Evolutionary conservation across 2,888 invertebrate species (phyloP).

Genomic region (Sepiola atlantica): DNA sequence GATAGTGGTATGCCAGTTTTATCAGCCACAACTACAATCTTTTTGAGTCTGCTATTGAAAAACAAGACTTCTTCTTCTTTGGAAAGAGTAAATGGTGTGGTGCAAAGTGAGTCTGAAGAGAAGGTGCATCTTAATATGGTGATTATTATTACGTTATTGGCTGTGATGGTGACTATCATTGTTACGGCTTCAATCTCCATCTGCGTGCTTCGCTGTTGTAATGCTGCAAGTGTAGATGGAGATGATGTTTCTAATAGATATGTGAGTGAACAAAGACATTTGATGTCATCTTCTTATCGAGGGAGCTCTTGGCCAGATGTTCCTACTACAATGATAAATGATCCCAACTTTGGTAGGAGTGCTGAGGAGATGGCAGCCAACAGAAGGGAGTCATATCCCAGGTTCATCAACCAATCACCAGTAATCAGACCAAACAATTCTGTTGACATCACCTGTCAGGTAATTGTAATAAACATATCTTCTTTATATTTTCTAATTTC

Average conservation of each 20-base stretch:
- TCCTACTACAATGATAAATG: neutral
- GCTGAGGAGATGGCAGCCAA: neutral
- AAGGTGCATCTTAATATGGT: constrained; percentile 13
- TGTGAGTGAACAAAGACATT: constrained; percentile 13
- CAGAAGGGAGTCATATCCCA: neutral
- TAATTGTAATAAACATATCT: neutral
- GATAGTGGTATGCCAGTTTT: neutral
- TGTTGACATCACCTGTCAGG: neutral
- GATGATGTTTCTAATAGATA: constrained; percentile 15
- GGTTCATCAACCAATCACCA: neutral
- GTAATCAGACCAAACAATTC: neutral
- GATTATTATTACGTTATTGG: neutral
- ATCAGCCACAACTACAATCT: neutral
- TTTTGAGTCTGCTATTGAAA: neutral
- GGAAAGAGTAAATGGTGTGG: neutral
- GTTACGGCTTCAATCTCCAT: neutral
- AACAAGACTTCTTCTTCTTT: neutral
- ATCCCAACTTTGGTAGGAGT: neutral
- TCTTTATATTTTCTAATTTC: neutral
- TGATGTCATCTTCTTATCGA: constrained; percentile 1
- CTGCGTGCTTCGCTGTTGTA: constrained; percentile 9
- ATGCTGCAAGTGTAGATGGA: constrained; percentile 20
- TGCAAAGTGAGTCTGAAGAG: neutral
- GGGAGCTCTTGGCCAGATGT: constrained; percentile 13
- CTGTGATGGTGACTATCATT: neutral